Conservation (phyloP, 2,888 invertebrate species). For the Caenorhabditis sp. region DNA sequence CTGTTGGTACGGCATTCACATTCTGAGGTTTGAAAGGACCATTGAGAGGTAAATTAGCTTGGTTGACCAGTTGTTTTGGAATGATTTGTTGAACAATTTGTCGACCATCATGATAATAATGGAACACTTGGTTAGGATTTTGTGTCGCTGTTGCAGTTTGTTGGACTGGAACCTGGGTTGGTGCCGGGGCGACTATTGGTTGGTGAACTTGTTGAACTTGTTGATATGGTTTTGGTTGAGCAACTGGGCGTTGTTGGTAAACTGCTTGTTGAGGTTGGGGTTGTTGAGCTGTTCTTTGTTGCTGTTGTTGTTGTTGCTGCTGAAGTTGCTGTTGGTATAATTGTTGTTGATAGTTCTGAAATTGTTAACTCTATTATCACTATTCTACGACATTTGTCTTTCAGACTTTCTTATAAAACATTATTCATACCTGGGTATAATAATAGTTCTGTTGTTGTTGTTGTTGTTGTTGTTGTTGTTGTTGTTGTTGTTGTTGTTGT, state of each 20-base stretch:
- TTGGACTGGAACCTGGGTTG: not conserved
- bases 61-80: constrained; percentile 21
- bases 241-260: not conserved
- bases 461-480: not conserved
- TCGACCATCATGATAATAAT: constrained; percentile 34
- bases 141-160: constrained; percentile 3
- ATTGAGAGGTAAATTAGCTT: constrained; percentile 21
- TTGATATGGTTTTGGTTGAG: constrained; percentile 9
- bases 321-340: constrained; percentile 6
- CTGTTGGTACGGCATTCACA: not conserved
- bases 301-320: constrained; percentile 12
- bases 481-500: not conserved
- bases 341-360: constrained; percentile 9
- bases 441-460: not conserved
- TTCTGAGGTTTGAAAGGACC: constrained; percentile 26
- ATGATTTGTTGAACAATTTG: constrained; percentile 33
- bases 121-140: constrained; percentile 29
- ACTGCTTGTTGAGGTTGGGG: not conserved
- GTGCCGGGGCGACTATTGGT: not conserved
- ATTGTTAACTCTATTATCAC: not conserved
- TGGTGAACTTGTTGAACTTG: constrained; percentile 5
- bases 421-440: not conserved
- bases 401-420: not conserved
- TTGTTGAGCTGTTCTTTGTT: constrained; percentile 2
- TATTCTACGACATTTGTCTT: not conserved